Conservation (phyloP, 2,888 invertebrate genomes). For the Ommatoiulus sabulosus region DNA sequence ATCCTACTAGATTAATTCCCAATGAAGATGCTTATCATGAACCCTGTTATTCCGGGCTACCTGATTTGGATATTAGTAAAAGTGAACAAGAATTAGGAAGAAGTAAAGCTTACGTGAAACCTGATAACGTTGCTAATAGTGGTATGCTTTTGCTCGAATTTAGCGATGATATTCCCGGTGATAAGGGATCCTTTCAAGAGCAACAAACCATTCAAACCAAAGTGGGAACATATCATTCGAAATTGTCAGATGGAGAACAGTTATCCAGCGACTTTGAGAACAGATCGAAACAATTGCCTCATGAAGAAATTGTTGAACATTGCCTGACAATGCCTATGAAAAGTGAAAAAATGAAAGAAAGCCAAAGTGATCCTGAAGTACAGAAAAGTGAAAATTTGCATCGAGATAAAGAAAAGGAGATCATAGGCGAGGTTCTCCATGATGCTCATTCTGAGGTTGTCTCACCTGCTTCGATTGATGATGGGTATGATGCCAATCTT, state of each 20-base stretch:
- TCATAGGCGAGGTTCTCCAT: neutral
- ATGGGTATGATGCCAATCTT: slow-evolving; percentile 35
- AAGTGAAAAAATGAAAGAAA: neutral
- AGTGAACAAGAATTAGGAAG: neutral
- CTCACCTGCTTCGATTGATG: neutral
- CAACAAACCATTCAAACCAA: neutral
- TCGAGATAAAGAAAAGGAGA: neutral
- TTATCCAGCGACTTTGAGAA: neutral
- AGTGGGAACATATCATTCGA: neutral
- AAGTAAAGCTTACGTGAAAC: neutral
- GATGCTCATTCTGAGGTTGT: slow-evolving; percentile 18
- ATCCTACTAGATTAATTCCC: neutral
- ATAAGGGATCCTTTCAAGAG: neutral
- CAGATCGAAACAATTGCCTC: neutral
- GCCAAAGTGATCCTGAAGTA: neutral
- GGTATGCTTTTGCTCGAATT: slow-evolving; percentile 11
- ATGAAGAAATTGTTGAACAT: neutral
- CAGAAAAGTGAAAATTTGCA: neutral
- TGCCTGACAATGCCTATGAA: neutral
- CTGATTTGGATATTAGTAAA: neutral
- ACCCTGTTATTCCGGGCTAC: neutral
- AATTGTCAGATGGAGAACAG: neutral
- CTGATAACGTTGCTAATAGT: neutral
- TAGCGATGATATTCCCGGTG: slow-evolving; percentile 10
- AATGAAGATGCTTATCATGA: slow-evolving; percentile 51